phyloP scores from a whole-genome alignment of 2,113 vertebrate species.

The Kryptolebias marmoratus region DNA sequence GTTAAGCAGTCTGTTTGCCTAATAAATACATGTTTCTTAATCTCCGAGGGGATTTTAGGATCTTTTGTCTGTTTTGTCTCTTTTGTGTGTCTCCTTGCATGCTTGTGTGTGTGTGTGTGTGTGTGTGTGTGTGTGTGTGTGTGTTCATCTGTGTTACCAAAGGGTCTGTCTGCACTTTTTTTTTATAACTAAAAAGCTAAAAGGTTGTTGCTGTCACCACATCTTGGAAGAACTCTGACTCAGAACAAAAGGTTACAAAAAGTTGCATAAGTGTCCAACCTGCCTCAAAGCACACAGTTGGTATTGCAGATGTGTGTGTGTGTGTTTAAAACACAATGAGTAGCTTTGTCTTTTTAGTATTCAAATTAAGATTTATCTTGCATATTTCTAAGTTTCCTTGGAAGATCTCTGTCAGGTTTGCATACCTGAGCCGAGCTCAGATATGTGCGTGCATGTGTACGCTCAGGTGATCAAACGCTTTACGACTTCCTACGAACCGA shows the following conservation, averaged over 20 bases:
- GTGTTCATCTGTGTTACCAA: neutral
- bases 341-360: neutral
- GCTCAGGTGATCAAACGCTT: neutral
- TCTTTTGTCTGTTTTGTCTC: neutral
- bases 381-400: constrained; percentile 20
- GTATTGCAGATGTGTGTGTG: neutral
- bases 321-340: neutral
- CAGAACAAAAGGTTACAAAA: constrained; percentile 18
- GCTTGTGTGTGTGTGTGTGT: too few species aligned
- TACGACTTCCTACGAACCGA: constrained; percentile 31
- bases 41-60: constrained; percentile 3
- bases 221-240: constrained; percentile 17
- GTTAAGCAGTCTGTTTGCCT: constrained; percentile 36
- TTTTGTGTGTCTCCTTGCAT: neutral
- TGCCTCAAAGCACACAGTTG: constrained; percentile 15
- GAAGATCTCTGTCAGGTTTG: constrained; percentile 31
- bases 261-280: neutral
- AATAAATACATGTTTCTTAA: constrained; percentile 17
- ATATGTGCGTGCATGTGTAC: constrained; percentile 1
- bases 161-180: constrained; percentile 23
- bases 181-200: constrained; percentile 17
- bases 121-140: neutral
- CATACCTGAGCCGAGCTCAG: constrained; percentile 21
- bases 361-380: neutral
- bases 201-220: constrained; percentile 54